phyloP scores from a whole-genome alignment of 2,797 vertebrate genomes.

The Otolemur crassicaudatus region DNA sequence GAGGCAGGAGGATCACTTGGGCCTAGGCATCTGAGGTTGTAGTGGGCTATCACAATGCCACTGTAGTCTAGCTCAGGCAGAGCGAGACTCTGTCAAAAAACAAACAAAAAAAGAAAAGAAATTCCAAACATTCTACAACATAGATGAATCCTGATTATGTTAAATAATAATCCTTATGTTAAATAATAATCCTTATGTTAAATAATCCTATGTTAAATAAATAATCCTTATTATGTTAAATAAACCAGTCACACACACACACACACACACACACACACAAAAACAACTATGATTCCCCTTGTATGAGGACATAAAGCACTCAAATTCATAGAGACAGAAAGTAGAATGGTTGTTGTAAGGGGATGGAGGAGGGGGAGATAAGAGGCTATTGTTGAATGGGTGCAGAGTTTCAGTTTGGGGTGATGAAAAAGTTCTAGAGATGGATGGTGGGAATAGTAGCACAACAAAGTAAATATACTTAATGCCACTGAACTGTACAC shows the following conservation, averaged over 20 bases:
- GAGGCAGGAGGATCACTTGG: not conserved
- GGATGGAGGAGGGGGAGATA: accelerated
- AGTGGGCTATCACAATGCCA: not conserved
- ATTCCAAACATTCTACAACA: not conserved
- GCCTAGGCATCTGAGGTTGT: not conserved
- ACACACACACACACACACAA: not conserved
- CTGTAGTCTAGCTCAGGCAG: not conserved
- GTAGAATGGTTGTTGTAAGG: not conserved
- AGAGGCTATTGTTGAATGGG: no score
- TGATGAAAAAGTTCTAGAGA: not conserved
- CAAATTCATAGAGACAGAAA: not conserved
- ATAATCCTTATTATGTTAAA: not conserved
- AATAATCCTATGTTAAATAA: no score
- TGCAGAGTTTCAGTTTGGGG: not conserved
- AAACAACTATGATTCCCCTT: not conserved
- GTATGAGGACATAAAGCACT: not conserved
- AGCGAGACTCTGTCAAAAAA: not conserved
- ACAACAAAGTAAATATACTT: not conserved
- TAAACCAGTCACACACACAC: not conserved
- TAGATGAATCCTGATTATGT: not conserved
- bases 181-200: no score
- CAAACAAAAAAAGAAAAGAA: constrained; percentile 40
- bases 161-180: no score
- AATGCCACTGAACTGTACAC: not conserved
- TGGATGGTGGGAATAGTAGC: not conserved